Evolutionary conservation across 2,113 vertebrate species (phyloP).

Genomic region (Equus quagga): DNA sequence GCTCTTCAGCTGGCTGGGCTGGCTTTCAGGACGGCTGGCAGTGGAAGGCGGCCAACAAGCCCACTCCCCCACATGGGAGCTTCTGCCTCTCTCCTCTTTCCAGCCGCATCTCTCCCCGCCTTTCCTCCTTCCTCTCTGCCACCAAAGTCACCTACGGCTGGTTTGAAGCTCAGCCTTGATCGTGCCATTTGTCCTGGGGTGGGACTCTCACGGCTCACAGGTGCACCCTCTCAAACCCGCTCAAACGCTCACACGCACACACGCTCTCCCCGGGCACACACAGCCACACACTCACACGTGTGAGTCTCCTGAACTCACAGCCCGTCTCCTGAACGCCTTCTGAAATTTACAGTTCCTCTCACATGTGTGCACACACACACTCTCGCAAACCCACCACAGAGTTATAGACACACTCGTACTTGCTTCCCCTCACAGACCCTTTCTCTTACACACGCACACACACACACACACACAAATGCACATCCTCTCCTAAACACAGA

Average conservation of each 20-base stretch:
- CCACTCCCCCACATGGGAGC: fast-evolving
- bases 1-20: fast-evolving
- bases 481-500: background rate
- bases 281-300: background rate
- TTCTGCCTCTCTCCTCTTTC: slow-evolving; percentile 8
- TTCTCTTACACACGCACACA: too few species aligned
- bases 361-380: too few species aligned
- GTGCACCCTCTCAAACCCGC: background rate
- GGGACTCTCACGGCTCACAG: background rate
- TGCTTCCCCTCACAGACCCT: background rate
- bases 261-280: background rate
- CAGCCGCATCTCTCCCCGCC: background rate
- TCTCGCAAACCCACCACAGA: background rate
- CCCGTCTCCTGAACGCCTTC: background rate
- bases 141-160: background rate
- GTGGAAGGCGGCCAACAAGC: background rate
- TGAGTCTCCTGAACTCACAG: background rate
- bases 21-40: background rate
- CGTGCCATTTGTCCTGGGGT: background rate
- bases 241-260: too few species aligned
- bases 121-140: background rate
- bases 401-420: background rate
- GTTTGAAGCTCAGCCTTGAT: slow-evolving; percentile 38
- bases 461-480: background rate
- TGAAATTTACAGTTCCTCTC: slow-evolving; percentile 26